Evolutionary conservation across 2,797 vertebrate species (phyloP), one percentile per base, ranked within the genome.

Genomic region (Rhabdophis nuchalis): DNA sequence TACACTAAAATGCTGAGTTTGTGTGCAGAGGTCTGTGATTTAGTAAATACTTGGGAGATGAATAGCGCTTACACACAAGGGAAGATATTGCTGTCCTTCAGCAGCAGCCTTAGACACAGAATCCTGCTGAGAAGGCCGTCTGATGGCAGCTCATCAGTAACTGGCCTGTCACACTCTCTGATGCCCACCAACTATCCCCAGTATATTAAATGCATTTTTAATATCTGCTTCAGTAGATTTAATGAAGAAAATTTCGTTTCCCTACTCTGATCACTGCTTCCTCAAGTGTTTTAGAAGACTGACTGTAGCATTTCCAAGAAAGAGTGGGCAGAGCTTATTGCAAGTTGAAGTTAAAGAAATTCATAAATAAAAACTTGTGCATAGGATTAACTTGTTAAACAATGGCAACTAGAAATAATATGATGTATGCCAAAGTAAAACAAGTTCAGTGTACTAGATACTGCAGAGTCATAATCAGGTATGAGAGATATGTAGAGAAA

Each of bases 11-110:
- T 98, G 97, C 98, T 97, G 98, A 98, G 98, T 97, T 95, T 98
- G 97, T 98, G 98, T 98, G 98, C 98, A 98, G 98, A 98, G 98
- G 98, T 97, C 98, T 98, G 98, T 98, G 98, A 98, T 98, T 98
- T 98, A 98, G 98, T 98, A 99, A 99, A 99, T 98, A 98, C 98
- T 97, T 98, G 98, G 97, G 97, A 97, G 97, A 96, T 96, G 97
- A 97, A 97, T 97, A 96, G 97, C 98, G 98, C 98, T 98, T 98
- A 97, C 97, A 96, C 97, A 97, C 96, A 97, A 96, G 97, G 96
- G 97, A 97, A 97, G 97, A 97, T 97, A 98, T 96, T 97, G 97
- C 98, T 98, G 98, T 98, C 98, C 98, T 98, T 98, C 97, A 98
- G 97, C 98, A 98, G 97, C 97, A 97, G 97, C 97, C 97, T 97